Evolutionary conservation across 1,140 invertebrate genomes (phyloP), one percentile per base, ranked within the genome.

Genomic region (Onthophagus taurus): DNA sequence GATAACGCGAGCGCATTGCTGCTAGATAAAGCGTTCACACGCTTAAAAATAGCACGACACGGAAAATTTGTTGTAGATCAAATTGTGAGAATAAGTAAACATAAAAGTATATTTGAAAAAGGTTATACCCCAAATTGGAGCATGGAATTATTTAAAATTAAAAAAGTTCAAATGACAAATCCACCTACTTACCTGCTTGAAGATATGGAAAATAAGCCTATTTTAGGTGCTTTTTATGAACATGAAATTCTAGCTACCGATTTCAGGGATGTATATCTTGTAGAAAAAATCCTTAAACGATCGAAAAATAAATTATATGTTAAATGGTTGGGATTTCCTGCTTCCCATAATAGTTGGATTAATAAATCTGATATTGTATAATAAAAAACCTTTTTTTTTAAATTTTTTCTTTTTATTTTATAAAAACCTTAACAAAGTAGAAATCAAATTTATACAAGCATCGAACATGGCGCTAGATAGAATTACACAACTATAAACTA

Each of bases 201-300:
- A 39, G 52, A 56, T 49, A 12, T 39, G 12, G 16, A 42, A 12
- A 41, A 31, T 20, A 31, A 47, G 13, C 21, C 33, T 37, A 54
- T 60, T 16, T 21, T 42, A 30, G 57, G 54, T 12, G 26, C 47
- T 3, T 62, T 62, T 51, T 60, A 62, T 45, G 42, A 49, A 45
- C 7, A 26, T 7, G 24, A 26, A 26, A 26, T 26, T 7, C 24
- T 7, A 26, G n/a, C 7, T 7, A n/a, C 24, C 7, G n/a, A 26
- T 7, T 26, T 7, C n/a, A 7, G 7, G 8, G 31, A 34, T 14
- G 14, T 34, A 8, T 34, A 34, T 34, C 13, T 34, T 8, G 14
- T 34, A 11, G 31, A 34, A 34, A 34, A 14, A 34, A 14, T 34
- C 6, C 14, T 34, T 8, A 8, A 14, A 8, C 8, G 14, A 34